A percentile compares a stretch with the other conserved stretches of the same genome.
phyloP scores from a whole-genome alignment of 2,888 invertebrate species.

The Tortricodes alternella region DNA sequence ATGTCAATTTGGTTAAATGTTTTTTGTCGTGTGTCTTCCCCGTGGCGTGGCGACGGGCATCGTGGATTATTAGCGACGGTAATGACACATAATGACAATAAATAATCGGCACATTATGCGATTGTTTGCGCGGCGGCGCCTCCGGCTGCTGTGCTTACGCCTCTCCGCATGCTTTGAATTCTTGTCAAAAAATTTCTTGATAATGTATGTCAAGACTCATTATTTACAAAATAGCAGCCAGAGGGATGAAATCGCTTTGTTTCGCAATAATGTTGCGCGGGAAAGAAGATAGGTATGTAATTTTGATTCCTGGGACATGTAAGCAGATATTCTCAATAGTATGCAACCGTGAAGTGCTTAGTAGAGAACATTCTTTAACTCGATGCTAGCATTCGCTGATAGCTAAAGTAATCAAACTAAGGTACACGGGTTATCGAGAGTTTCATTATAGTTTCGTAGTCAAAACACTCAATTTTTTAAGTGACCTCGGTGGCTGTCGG shows the following conservation, averaged over 20 bases:
- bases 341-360: no score
- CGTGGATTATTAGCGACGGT: conserved; percentile 67
- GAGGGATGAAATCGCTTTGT: neutral
- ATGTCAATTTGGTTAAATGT: conserved; percentile 60
- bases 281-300: no score
- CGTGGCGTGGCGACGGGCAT: conserved; percentile 33
- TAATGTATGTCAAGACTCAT: neutral
- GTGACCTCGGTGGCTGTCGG: no score
- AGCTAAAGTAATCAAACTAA: no score
- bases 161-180: conserved; percentile 30
- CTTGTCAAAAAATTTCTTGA: conserved; percentile 16
- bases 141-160: conserved; percentile 39
- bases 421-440: no score
- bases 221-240: conserved; percentile 2
- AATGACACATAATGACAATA: conserved; percentile 76
- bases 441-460: no score
- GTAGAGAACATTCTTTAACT: no score
- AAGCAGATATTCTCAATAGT: no score
- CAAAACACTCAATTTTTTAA: no score
- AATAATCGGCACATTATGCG: conserved; percentile 67
- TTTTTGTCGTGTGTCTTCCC: conserved; percentile 59
- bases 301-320: no score
- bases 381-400: no score
- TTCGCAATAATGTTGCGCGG: no score
- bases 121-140: conserved; percentile 43